Base-by-base conservation (phyloP, 2,888 invertebrate genomes). In the Scaptomyza flava region DNA sequence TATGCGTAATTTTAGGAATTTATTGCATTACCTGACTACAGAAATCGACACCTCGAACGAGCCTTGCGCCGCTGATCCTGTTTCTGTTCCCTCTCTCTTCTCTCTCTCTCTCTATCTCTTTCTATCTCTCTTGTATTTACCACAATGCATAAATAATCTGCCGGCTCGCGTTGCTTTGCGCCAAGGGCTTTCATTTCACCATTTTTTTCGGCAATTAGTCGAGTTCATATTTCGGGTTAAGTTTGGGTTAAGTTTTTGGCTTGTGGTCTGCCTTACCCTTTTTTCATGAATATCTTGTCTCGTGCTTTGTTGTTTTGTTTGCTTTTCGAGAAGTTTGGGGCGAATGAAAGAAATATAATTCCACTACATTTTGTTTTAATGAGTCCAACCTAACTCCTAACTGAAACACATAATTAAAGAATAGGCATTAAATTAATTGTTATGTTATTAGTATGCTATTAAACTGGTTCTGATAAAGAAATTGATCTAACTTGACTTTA, bases 151-250 rank as follows among this genome's bases (percentile, higher is more conserved):
- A 75, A 69, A 75, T 81, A 62, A 34, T 38, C 31, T 54, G 45
- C 3, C 50, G 52, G 33, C 51, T 50, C 27, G 34, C 12, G 14
- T 34, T 34, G 31, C 38, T 34, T 20, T 31, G 14, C 36, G 36
- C 17, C 36, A 59, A 75, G 57, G 69, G 73, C 57, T 79, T 77
- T 52, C 42, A 63, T 74, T 80, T 77, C 50, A 64, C 69, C 73
- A 77, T 77, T 82, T 85, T 80, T 72, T 63, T 38, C 14, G 78
- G 75, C 67, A 86, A 86, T 86, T 86, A 80, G 69, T 68, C 59
- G 72, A 64, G 80, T 79, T 82, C 73, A 77, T 36, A 47, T 76
- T 82, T 79, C 68, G 67, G 69, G 86, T 86, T 80, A 79, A 76
- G 69, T 67, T 76, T 42, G 66, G 66, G 66, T 62, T 53, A 63